Evolutionary conservation across 2,113 vertebrate genomes (phyloP), one percentile per base, ranked within the genome.

Genomic region (Seriola aureovittata): DNA sequence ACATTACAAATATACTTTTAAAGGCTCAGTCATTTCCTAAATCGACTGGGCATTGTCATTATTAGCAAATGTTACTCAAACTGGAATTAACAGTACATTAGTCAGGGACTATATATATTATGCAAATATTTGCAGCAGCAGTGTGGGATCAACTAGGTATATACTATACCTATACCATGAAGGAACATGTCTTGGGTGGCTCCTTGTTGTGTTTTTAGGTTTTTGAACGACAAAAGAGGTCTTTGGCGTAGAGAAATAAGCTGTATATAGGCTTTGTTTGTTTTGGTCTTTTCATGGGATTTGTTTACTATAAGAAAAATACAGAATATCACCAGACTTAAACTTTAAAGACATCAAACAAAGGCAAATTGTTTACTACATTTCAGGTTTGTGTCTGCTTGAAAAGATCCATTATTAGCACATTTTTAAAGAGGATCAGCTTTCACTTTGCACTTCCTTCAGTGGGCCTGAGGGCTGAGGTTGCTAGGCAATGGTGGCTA

Each of bases 401-500:
- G 76, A 82, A 89, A 91, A 90, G 63, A 79, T 82, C 73, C 84
- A 88, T 89, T 82, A 91, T 84, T 84, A 78, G 81, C 82, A 90
- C 76, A 71, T 89, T 89, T 88, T 88, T 84, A 77, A 90, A 87
- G 85, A 62, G 86, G 89, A 94, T 94, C 92, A 42, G 75, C 81
- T 95, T 93, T 92, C 93, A 78, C 66, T 80, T 89, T 86, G 80
- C 83, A 78, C 89, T 88, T 93, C 91, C 91, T 73, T 57, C 88
- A 75, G 36, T 68, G 78, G 71, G 87, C 89, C 91, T 84, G 73
- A 92, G 86, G 88, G 86, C 64, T 74, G 77, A 88, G 86, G 92
- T 95, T 94, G 90, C 94, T 93, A 91, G 84, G 94, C 69, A 70
- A 93, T 85, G 85, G 90, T 78, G 80, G 74, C 93, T 91, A 87